Percentiles rank a stretch among this genome's conserved stretches.
These are phyloP conservation scores for Antechinus flavipes DNA, from an alignment of 2,113 vertebrate genomes.

Conservation along the genomic window DNA sequence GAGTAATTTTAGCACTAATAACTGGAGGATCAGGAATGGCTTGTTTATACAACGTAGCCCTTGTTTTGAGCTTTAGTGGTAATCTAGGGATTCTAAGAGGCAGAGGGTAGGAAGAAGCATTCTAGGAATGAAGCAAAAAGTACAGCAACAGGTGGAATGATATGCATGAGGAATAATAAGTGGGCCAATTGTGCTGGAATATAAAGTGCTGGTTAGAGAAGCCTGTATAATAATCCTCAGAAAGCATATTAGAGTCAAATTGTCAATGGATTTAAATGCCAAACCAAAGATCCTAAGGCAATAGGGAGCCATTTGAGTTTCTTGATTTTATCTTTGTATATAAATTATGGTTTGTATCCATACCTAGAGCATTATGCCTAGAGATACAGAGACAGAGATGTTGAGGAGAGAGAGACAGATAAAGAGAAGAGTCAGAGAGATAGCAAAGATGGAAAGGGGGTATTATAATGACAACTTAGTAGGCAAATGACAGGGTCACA, in stretches of 20 bases:
- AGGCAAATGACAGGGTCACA: not conserved
- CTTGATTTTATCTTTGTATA: not conserved
- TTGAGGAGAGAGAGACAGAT: no score
- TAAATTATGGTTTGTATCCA: not conserved
- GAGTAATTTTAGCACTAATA: not conserved
- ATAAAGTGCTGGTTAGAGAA: not conserved
- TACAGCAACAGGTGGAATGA: not conserved
- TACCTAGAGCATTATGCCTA: not conserved
- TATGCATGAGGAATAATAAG: not conserved
- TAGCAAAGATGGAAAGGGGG: no score
- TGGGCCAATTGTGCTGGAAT: not conserved
- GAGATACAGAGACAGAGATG: not conserved
- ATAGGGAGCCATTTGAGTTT: not conserved
- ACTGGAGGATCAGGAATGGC: not conserved
- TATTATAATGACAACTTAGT: no score
- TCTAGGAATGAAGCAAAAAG: not conserved
- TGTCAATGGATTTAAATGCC: not conserved
- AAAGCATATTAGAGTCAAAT: not conserved
- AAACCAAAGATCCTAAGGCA: not conserved
- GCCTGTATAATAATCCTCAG: not conserved
- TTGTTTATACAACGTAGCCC: not conserved
- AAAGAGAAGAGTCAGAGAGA: no score
- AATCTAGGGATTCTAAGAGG: not conserved
- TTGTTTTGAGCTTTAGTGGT: not conserved
- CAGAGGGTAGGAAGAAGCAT: not conserved